Percentiles rank a stretch among this genome's conserved stretches.
phyloP scores from a whole-genome alignment of 30 jellyfish, hydroid and myxozoan species.

The Clytia hemisphaerica region DNA sequence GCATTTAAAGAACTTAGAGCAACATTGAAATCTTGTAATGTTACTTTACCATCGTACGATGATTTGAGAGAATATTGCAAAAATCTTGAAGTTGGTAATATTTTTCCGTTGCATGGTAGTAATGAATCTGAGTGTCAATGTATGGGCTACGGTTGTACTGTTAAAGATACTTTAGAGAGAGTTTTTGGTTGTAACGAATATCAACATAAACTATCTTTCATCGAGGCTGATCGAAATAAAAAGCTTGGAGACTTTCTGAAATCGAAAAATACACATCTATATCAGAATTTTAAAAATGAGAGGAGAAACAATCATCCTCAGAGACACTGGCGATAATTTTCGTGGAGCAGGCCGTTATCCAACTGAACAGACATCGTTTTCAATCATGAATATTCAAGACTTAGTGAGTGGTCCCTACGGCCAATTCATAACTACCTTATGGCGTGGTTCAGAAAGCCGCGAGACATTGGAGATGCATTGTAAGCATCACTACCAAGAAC shows the following conservation, averaged over 20 bases:
- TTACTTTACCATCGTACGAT: neutral
- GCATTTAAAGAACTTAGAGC: slow-evolving; percentile 15
- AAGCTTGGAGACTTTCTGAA: too few relatives aligned
- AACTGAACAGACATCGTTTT: neutral
- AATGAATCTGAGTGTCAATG: too few relatives aligned
- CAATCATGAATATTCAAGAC: neutral
- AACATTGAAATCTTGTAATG: neutral
- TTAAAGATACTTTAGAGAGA: slow-evolving; percentile 9
- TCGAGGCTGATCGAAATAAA: too few relatives aligned
- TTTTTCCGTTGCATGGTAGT: neutral
- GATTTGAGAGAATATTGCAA: slow-evolving; percentile 7
- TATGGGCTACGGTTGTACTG: slow-evolving; percentile 5
- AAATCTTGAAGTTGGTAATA: slow-evolving; percentile 13
- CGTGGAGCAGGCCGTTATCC: too few relatives aligned
- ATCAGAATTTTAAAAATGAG: too few relatives aligned
- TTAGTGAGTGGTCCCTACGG: neutral
- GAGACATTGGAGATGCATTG: too few relatives aligned
- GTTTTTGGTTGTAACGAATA: too few relatives aligned
- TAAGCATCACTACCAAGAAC: too few relatives aligned
- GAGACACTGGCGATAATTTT: too few relatives aligned
- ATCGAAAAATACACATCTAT: neutral
- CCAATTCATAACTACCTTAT: neutral
- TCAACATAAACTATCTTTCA: too few relatives aligned
- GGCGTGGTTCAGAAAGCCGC: slow-evolving; percentile 8
- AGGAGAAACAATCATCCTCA: too few relatives aligned